Conservation (phyloP, 2,113 vertebrate genomes). For the Hydropotes inermis region DNA sequence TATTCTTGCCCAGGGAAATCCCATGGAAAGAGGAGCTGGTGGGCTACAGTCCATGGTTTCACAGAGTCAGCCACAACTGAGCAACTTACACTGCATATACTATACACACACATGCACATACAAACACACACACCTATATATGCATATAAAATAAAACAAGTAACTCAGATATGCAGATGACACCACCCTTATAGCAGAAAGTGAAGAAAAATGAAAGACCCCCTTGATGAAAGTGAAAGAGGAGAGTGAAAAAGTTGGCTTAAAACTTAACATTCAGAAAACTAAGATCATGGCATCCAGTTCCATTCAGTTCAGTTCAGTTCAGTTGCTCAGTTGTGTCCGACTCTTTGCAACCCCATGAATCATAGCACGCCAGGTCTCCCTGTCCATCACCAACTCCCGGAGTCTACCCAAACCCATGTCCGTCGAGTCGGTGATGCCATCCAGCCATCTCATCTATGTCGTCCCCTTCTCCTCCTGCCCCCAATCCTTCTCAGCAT, state of each 20-base stretch:
- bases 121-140: not conserved
- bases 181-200: not conserved
- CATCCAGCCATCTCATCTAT: no score
- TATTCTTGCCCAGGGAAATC: not conserved
- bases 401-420: no score
- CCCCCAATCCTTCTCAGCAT: no score
- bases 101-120: fast-evolving
- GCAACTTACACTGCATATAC: not conserved
- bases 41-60: not conserved
- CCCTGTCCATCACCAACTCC: no score
- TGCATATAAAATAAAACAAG: not conserved
- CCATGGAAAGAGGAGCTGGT: not conserved
- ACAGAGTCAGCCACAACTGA: not conserved
- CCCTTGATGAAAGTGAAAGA: not conserved
- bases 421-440: no score
- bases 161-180: not conserved
- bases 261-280: not conserved
- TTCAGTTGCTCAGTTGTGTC: no score
- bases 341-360: no score
- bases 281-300: not conserved
- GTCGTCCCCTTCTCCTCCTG: no score
- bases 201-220: not conserved
- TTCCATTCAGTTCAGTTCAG: no score
- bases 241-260: not conserved
- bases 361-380: no score